A percentile compares a stretch with the other conserved stretches of the same genome.
phyloP scores from a whole-genome alignment of 2,888 invertebrate species.

The Drosophila mimica region DNA sequence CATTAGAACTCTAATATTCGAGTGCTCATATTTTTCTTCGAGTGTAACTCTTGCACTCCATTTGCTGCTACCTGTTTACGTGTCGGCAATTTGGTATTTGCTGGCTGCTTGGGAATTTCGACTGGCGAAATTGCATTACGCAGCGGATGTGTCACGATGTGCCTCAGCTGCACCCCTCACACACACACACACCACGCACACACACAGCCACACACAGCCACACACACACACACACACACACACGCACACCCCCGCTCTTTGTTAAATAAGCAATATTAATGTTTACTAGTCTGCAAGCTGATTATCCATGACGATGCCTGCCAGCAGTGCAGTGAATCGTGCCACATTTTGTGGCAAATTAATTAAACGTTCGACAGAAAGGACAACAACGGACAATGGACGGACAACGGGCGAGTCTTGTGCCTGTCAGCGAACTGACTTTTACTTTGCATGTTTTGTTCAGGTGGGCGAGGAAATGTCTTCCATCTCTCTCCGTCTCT shows the following conservation, averaged over 20 bases:
- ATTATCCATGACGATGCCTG: constrained; percentile 60
- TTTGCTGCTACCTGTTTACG: constrained; percentile 60
- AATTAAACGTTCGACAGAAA: constrained; percentile 65
- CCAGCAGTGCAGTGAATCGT: constrained; percentile 42
- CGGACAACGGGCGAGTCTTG: constrained; percentile 13
- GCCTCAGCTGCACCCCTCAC: background rate
- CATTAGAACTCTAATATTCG: background rate
- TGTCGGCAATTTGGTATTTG: constrained; percentile 63
- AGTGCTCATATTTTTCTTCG: background rate
- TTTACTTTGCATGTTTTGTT: constrained; percentile 60
- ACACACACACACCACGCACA: background rate
- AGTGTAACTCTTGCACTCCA: background rate
- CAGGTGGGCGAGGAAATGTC: constrained; percentile 39
- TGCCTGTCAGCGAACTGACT: constrained; percentile 77
- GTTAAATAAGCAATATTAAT: constrained; percentile 61
- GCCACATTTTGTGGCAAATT: constrained; percentile 77
- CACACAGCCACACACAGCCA: background rate
- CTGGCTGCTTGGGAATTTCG: constrained; percentile 34
- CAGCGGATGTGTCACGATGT: constrained; percentile 48
- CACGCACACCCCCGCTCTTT: constrained; percentile 8
- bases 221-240: background rate
- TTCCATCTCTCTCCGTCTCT: background rate
- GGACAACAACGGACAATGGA: constrained; percentile 38
- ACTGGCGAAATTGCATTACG: constrained; percentile 53
- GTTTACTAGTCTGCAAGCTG: constrained; percentile 49